Evolutionary conservation across 2,888 invertebrate species (phyloP).

Genomic region (Phortica magna): DNA sequence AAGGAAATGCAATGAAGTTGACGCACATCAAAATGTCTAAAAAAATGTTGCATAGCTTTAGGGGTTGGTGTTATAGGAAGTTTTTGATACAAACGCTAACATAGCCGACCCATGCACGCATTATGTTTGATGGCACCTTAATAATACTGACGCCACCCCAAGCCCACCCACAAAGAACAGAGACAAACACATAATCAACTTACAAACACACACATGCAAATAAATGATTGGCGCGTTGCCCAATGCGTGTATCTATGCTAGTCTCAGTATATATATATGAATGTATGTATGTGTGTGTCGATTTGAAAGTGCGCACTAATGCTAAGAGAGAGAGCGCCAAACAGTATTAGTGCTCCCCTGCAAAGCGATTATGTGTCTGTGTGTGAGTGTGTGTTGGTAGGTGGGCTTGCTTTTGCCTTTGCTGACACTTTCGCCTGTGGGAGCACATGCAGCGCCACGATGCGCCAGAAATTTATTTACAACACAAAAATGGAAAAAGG

Average conservation of each 20-base stretch:
- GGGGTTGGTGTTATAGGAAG: slow-evolving; percentile 39
- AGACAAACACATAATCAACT: not conserved
- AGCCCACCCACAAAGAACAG: slow-evolving; percentile 16
- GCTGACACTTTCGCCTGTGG: slow-evolving; percentile 48
- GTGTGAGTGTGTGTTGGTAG: slow-evolving; percentile 35
- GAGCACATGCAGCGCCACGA: slow-evolving; percentile 25
- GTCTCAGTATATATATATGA: not conserved
- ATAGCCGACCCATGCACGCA: not conserved
- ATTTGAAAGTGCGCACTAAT: slow-evolving; percentile 75
- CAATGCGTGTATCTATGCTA: slow-evolving; percentile 45
- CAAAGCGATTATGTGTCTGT: slow-evolving; percentile 31
- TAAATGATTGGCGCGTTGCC: slow-evolving; percentile 53
- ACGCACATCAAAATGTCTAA: not conserved
- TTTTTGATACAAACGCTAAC: not conserved
- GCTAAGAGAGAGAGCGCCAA: slow-evolving; percentile 43
- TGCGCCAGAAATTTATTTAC: slow-evolving; percentile 57
- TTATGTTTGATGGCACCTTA: not conserved
- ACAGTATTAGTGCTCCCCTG: slow-evolving; percentile 21
- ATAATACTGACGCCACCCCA: not conserved
- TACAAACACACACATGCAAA: slow-evolving; percentile 32
- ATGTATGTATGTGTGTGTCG: slow-evolving; percentile 37
- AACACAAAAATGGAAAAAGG: slow-evolving; percentile 41
- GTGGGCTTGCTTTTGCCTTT: slow-evolving; percentile 33
- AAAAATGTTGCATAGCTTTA: slow-evolving; percentile 30
- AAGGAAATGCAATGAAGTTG: slow-evolving; percentile 23